Percentiles rank a stretch among this genome's conserved stretches.
phyloP scores from a whole-genome alignment of 2,113 vertebrate species.

The Toxostoma redivivum region DNA sequence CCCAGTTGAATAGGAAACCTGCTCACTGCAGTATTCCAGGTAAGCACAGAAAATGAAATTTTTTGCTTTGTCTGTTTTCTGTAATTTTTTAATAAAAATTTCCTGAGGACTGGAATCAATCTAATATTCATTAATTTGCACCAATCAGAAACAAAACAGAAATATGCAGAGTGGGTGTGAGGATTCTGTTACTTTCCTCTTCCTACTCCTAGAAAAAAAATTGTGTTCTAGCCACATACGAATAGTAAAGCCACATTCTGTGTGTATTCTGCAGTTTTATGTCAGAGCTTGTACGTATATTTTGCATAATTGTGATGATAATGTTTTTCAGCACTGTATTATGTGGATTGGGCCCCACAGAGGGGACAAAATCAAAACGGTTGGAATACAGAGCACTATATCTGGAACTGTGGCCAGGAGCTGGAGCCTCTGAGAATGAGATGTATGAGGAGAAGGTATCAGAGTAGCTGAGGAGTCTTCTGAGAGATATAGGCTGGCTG shows the following conservation, averaged over 20 bases:
- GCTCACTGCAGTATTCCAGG: slow-evolving; percentile 55
- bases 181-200: background rate
- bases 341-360: background rate
- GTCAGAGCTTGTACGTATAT: background rate
- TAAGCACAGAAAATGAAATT: slow-evolving; percentile 36
- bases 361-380: background rate
- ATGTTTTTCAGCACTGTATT: background rate
- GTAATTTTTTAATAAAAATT: background rate
- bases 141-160: background rate
- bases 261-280: background rate
- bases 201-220: background rate
- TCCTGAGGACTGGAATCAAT: background rate
- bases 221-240: background rate
- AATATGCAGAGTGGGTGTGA: background rate
- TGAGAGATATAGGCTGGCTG: background rate
- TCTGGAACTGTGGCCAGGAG: background rate
- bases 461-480: background rate
- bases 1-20: slow-evolving; percentile 29
- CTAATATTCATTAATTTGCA: background rate
- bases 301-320: background rate
- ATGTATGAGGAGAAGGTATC: background rate
- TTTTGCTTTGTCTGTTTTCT: background rate
- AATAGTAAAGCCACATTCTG: background rate
- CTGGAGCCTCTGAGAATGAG: background rate
- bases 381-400: background rate